Evolutionary conservation across 2,797 vertebrate species (phyloP), one percentile per base, ranked within the genome.

Genomic region (Perdix hodgsoniae): DNA sequence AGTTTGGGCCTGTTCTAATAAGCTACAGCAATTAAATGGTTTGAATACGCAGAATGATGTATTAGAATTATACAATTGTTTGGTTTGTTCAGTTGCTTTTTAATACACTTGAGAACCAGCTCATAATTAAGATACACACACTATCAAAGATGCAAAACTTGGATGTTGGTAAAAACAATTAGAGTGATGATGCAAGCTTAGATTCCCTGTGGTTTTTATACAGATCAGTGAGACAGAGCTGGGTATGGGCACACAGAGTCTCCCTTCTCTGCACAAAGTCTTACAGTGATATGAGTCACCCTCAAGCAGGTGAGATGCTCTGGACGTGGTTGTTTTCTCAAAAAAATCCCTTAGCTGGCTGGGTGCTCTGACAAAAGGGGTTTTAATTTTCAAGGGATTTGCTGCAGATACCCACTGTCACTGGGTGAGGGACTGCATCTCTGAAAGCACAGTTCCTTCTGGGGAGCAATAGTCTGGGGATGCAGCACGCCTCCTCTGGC

Each of bases 161-260:
- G 87, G 75, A 94, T 83, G 81, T 39, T 96, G 83, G 88, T 90
- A 85, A 87, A 94, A 94, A 95, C 94, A 96, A 96, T 93, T 96
- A 94, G 64, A 95, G 91, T 76, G 37, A 92, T 91, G 87, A 88
- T 92, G 90, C 76, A 73, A 44, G 52, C 77, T 90, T 91, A 84
- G 85, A 95, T 93, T 96, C 88, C 94, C 91, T 4, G 1, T 75
- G 90, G 91, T 61, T 94, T 93, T 86, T 93, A 27, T 64, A 80
- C 29, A 69, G 81, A 90, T 82, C 74, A 86, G 50, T 57, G 49
- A 90, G 69, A n/a, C 23, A 61, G 35, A 2, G 1, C 12, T 33
- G 47, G 24, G 6, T 69, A 59, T 23, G 23, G 65, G 47, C 26
- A n/a, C 1, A 1, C n/a, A 35, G 49, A 35, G 49, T 80, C 84